phyloP scores from a whole-genome alignment of 2,888 invertebrate genomes.

The Lamellibrachia satsuma region DNA sequence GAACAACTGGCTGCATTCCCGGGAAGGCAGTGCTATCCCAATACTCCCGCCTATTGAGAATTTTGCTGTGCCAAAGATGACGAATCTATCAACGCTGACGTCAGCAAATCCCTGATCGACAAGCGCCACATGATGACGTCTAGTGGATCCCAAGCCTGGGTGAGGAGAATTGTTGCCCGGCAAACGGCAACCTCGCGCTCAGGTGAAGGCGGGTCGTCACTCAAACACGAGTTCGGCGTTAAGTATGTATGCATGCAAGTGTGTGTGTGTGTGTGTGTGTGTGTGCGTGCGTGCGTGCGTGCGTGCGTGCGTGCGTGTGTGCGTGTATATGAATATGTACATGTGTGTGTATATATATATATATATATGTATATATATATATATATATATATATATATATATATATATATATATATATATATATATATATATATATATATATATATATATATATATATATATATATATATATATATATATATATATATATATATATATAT shows the following conservation, averaged over 20 bases:
- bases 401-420: too few species aligned
- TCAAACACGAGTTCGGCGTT: not conserved
- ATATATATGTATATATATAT: too few species aligned
- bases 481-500: too few species aligned
- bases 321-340: too few species aligned
- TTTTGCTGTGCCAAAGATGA: not conserved
- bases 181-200: not conserved
- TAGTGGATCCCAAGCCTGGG: not conserved
- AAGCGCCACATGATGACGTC: not conserved
- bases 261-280: not conserved
- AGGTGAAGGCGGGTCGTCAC: not conserved
- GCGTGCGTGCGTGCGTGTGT: too few species aligned
- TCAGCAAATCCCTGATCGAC: not conserved
- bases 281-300: too few species aligned
- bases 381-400: too few species aligned
- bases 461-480: too few species aligned
- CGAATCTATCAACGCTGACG: not conserved
- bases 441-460: too few species aligned
- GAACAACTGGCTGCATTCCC: not conserved
- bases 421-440: too few species aligned
- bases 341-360: too few species aligned
- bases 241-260: not conserved
- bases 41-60: not conserved
- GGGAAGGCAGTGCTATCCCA: not conserved
- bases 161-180: not conserved